These are phyloP conservation scores for Drosophila setosimentum DNA, from an alignment of 2,888 invertebrate genomes.

Conservation along the genomic window DNA sequence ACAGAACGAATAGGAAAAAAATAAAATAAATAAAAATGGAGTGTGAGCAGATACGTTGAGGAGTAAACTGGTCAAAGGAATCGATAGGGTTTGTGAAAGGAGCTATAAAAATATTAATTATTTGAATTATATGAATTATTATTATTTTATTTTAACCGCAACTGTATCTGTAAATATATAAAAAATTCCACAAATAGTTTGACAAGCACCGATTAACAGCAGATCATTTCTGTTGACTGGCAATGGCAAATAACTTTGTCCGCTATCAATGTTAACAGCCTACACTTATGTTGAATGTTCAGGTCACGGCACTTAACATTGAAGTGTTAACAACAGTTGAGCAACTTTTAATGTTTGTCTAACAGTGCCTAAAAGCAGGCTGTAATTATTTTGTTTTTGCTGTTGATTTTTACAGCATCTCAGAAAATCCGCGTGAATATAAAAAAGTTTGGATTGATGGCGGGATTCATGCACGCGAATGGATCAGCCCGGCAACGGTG, in stretches of 20 bases:
- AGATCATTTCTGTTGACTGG: background rate
- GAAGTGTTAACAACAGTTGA: background rate
- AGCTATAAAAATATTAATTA: background rate
- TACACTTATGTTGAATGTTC: background rate
- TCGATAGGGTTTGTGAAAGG: background rate
- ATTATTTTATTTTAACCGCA: background rate
- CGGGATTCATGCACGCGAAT: conserved; percentile 95
- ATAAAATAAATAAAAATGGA: background rate
- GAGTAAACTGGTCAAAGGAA: background rate
- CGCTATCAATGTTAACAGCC: background rate
- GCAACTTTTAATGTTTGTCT: background rate
- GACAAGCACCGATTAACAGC: background rate
- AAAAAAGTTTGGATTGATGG: conserved; percentile 91
- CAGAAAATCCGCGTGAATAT: conserved; percentile 88
- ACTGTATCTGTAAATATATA: background rate
- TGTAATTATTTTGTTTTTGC: background rate
- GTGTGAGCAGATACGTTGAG: background rate
- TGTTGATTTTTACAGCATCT: conserved; percentile 86
- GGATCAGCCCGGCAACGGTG: conserved; percentile 93
- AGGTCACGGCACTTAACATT: background rate
- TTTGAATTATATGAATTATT: too few species aligned
- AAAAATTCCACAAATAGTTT: background rate
- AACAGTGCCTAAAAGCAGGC: conserved; percentile 22
- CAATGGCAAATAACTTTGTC: background rate
- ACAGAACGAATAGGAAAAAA: background rate